A percentile compares a stretch with the other conserved stretches of the same genome.
Conservation (phyloP, 2,113 vertebrate genomes). For the Anguilla rostrata region DNA sequence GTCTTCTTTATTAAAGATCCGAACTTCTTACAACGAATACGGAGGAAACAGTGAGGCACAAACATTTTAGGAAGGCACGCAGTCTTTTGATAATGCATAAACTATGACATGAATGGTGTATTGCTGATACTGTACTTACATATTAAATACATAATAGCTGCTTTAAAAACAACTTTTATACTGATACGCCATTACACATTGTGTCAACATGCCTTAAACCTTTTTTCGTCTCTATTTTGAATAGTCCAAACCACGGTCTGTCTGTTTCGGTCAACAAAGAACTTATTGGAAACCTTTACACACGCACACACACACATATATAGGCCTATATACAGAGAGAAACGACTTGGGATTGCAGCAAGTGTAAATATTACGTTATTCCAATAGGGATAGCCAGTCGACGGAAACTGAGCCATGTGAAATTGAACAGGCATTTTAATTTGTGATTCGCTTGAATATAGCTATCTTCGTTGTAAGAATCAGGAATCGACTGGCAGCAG, state of each 20-base stretch:
- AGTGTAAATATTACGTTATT: conserved; percentile 2
- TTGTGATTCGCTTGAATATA: not conserved
- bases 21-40: not conserved
- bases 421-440: conserved; percentile 1
- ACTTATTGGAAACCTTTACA: not conserved
- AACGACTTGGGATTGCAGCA: not conserved
- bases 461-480: not conserved
- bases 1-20: not conserved
- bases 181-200: not conserved
- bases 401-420: conserved; percentile 1
- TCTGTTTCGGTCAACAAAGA: not conserved
- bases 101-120: not conserved
- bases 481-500: not conserved
- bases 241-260: not conserved
- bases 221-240: not conserved
- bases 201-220: not conserved
- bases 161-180: not conserved
- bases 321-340: not conserved
- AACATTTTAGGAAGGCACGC: not conserved
- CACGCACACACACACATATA: not conserved
- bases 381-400: not conserved
- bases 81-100: not conserved
- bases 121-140: not conserved
- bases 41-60: not conserved
- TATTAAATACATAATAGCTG: not conserved